Evolutionary conservation across 1,140 invertebrate genomes (phyloP).

Genomic region (Drosophila ercepeae): DNA sequence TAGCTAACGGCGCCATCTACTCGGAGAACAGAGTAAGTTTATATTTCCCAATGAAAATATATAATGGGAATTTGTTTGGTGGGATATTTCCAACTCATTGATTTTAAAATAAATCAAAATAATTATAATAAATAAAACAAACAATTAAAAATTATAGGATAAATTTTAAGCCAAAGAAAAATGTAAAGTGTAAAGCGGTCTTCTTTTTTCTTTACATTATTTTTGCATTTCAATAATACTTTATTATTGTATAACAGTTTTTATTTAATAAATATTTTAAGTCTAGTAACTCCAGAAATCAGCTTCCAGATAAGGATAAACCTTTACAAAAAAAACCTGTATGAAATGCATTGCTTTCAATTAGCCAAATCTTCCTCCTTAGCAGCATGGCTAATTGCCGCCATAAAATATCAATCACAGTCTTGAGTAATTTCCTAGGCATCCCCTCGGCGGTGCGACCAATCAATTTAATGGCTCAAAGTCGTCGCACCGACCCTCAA

Average conservation of each 20-base stretch:
- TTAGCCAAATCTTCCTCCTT: conserved; percentile 21
- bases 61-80: not conserved
- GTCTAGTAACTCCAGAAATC: not conserved
- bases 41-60: not conserved
- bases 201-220: no score
- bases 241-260: no score
- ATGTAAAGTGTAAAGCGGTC: no score
- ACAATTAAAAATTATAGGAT: no score
- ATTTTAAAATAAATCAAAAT: not conserved
- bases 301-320: not conserved
- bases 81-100: not conserved
- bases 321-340: not conserved
- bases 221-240: no score
- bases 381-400: conserved; percentile 23
- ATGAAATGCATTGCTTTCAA: not conserved
- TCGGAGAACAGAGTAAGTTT: not conserved
- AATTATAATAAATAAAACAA: no score
- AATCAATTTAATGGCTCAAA: conserved; percentile 43
- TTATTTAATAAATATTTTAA: not conserved
- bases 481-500: conserved; percentile 11
- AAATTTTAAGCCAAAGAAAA: no score
- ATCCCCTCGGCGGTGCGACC: conserved; percentile 33
- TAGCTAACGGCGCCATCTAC: not conserved
- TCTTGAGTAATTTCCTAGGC: conserved; percentile 34
- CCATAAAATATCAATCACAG: conserved; percentile 38